Evolutionary conservation across 1,140 invertebrate species (phyloP).

Genomic region (Cydia pomonella): DNA sequence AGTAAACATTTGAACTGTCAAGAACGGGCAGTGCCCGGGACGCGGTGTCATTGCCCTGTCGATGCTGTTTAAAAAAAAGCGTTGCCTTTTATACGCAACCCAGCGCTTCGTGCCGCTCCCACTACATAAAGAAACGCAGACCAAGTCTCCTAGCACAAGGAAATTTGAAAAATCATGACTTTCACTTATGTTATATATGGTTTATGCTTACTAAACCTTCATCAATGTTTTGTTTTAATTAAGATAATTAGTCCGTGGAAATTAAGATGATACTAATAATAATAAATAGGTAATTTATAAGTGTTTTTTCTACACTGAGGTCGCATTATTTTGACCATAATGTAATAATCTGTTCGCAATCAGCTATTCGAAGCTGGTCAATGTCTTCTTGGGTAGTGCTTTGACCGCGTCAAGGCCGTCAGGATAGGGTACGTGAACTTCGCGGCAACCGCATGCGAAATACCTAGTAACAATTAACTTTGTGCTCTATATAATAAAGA

Average conservation of each 20-base stretch:
- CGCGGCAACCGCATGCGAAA: conserved; percentile 47
- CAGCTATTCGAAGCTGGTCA: conserved; percentile 50
- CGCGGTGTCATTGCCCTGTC: conserved; percentile 74
- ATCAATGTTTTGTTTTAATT: background rate
- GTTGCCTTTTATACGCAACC: conserved; percentile 68
- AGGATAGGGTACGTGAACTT: conserved; percentile 63
- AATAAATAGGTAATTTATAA: background rate
- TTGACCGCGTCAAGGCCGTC: conserved; percentile 68
- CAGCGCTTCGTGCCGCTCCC: conserved; percentile 49
- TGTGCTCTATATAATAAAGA: background rate
- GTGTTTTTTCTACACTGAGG: background rate
- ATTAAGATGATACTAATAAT: background rate
- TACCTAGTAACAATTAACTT: conserved; percentile 5
- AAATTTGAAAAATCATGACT: background rate
- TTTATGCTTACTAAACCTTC: background rate
- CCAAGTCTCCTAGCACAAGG: background rate
- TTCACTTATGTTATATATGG: background rate
- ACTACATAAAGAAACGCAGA: background rate
- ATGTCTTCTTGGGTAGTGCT: conserved; percentile 57
- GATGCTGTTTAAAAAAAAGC: conserved; percentile 76
- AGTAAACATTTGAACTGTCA: conserved; percentile 80
- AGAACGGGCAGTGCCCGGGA: conserved; percentile 78
- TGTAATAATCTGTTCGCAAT: background rate
- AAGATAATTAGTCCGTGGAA: background rate
- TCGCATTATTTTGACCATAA: background rate